Conservation (phyloP, 64 coral and sea anemone genomes). For the Orbicella faveolata region DNA sequence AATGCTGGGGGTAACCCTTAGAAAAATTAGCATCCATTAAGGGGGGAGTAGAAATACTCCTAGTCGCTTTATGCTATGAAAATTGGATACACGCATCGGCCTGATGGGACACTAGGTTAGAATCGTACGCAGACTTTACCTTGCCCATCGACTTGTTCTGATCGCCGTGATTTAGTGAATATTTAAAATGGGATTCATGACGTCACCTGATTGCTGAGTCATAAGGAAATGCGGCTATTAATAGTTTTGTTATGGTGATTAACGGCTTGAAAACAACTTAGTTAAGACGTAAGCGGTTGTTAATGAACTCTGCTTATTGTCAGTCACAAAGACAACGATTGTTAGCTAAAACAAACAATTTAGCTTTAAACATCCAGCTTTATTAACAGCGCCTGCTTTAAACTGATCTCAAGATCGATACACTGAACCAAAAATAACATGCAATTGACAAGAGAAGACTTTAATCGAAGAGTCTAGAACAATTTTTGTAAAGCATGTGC, state of each 20-base stretch:
- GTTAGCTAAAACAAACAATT: neutral
- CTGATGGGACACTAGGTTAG: too few species aligned
- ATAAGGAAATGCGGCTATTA: neutral
- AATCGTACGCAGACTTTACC: too few species aligned
- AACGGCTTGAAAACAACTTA: neutral
- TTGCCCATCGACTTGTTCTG: too few species aligned
- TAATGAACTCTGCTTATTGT: neutral
- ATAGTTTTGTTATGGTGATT: neutral
- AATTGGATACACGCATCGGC: too few species aligned
- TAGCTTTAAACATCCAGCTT: neutral
- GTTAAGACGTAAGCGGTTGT: neutral
- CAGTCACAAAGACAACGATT: neutral
- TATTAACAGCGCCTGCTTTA: neutral
- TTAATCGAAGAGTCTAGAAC: neutral
- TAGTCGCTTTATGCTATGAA: too few species aligned
- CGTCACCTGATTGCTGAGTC: neutral
- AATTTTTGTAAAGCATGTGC: neutral
- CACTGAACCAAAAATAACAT: neutral
- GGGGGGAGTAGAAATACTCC: too few species aligned
- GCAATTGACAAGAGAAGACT: neutral
- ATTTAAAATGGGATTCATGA: neutral
- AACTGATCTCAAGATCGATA: neutral
- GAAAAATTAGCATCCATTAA: too few species aligned
- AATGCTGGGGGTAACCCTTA: too few species aligned
- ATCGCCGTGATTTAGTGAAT: too few species aligned